Evolutionary conservation across 1,140 invertebrate species (phyloP).

Genomic region (Sycophila sp.): DNA sequence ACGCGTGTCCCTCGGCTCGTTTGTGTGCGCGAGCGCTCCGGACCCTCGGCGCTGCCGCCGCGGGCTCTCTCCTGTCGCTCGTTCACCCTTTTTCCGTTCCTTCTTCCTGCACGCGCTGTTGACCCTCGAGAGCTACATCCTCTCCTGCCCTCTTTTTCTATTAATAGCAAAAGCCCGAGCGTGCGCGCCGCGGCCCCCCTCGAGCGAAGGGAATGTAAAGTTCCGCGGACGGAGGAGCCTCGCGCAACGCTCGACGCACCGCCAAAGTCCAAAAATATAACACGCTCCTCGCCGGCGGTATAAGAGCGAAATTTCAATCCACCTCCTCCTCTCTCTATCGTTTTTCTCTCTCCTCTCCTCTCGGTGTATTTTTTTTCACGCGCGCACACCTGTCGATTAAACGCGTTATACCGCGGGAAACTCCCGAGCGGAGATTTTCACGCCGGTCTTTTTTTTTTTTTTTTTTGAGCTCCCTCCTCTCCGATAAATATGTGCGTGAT

Average conservation of each 20-base stretch:
- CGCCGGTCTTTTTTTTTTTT: neutral
- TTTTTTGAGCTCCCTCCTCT: neutral
- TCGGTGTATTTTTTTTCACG: slow-evolving; percentile 16
- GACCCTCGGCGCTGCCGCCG: neutral
- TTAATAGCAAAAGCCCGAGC: slow-evolving; percentile 47
- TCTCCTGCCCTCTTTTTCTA: slow-evolving; percentile 52
- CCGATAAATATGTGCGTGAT: slow-evolving; percentile 1
- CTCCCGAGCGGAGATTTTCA: slow-evolving; percentile 31
- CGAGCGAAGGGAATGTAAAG: slow-evolving; percentile 9
- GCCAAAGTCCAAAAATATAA: slow-evolving; percentile 29
- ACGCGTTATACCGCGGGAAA: slow-evolving; percentile 34
- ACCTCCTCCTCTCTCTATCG: neutral
- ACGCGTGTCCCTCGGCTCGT: neutral
- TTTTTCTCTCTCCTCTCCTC: no score
- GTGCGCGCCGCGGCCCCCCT: neutral
- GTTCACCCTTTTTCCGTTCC: slow-evolving; percentile 48
- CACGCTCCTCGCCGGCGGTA: no score
- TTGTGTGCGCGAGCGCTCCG: neutral
- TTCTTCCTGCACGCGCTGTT: slow-evolving; percentile 45
- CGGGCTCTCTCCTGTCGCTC: slow-evolving; percentile 9
- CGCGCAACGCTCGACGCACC: neutral
- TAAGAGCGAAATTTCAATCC: slow-evolving; percentile 22
- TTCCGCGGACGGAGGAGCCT: neutral
- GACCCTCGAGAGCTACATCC: slow-evolving; percentile 43
- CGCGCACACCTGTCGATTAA: slow-evolving; percentile 36